Conservation (phyloP, 2,113 vertebrate genomes). For the Otus sunia region DNA sequence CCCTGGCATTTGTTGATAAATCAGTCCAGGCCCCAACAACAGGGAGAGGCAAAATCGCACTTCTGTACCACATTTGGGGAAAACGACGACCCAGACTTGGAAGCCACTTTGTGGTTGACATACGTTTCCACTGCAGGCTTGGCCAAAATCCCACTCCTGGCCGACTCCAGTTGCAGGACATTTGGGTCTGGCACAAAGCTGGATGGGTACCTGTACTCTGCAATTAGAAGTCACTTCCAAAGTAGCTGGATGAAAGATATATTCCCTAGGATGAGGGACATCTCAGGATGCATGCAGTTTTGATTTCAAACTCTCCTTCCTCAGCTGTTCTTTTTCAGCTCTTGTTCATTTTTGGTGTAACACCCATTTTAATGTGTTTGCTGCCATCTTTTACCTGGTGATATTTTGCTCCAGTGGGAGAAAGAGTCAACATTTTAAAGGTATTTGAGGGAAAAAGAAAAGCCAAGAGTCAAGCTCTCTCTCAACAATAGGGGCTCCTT, state of each 20-base stretch:
- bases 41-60: not conserved
- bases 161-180: not conserved
- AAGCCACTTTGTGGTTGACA: not conserved
- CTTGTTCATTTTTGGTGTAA: not conserved
- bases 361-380: not conserved
- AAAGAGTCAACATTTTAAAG: not conserved
- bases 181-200: not conserved
- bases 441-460: not conserved
- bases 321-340: not conserved
- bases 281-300: not conserved
- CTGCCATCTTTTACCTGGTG: not conserved
- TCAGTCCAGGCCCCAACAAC: not conserved
- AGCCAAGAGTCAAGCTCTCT: not conserved
- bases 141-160: not conserved
- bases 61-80: not conserved
- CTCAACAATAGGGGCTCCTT: not conserved
- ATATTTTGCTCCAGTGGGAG: not conserved
- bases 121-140: not conserved
- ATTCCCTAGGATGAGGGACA: rapidly evolving
- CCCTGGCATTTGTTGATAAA: not conserved
- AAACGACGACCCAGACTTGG: not conserved
- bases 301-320: not conserved
- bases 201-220: not conserved
- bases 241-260: not conserved
- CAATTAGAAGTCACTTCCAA: not conserved